Base-by-base conservation (phyloP, 2,888 invertebrate species). In the Caenorhabditis sp. region DNA sequence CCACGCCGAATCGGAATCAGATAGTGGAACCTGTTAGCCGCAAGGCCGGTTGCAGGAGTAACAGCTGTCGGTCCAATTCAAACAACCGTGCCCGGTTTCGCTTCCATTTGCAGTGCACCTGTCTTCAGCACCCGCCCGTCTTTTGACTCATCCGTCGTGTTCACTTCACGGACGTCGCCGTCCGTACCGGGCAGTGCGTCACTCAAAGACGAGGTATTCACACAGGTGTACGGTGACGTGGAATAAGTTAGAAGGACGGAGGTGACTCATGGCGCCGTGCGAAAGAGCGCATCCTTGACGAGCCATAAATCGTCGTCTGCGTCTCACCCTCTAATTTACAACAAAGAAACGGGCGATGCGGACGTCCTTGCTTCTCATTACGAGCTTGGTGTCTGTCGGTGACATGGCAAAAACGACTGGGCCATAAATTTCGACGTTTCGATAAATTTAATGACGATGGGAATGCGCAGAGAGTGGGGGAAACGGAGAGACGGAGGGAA, bases 351-450 rank as follows among this genome's bases (percentile, higher is more conserved):
- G 43, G 35, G 11, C 15, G 22, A 52, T 20, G 24, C 17, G 41
- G 56, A 48, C 48, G 59, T 59, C 59, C 59, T 59, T 59, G 59
- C 59, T 70, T 70, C 59, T 70, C 70, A 70, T 70, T 70, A 70
- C 70, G 59, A 70, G 70, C 70, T 32, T 55, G 35, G 55, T 52
- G 58, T 50, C 66, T 50, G 66, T 58, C 58, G 52, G 59, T 53
- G 58, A 59, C 56, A 70, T 41, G 24, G 70, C 70, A 70, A 70
- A 70, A 70, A 70, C 70, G 70, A 70, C 70, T 70, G 70, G 70
- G 22, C 70, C 70, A 70, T 70, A 70, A 70, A 70, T 70, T 70
- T 59, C 52, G 45, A 52, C 68, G 48, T 59, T 58, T 59, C 45
- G 50, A 58, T 58, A 43, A 68, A 58, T 68, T 41, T 70, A 70